phyloP scores from a whole-genome alignment of 2,888 invertebrate species.

The Cylindroiulus punctatus region DNA sequence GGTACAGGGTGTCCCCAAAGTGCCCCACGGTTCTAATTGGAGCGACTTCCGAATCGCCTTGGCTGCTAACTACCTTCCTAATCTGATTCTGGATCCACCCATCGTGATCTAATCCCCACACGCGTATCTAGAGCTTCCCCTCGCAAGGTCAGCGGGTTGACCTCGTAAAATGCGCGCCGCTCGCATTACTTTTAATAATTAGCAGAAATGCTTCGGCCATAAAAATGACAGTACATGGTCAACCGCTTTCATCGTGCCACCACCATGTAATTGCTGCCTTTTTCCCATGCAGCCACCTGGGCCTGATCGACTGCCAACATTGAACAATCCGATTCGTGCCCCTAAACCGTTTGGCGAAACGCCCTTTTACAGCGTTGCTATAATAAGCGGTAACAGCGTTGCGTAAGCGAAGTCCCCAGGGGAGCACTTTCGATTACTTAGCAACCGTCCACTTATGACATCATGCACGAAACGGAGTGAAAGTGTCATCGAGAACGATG shows the following conservation, averaged over 20 bases:
- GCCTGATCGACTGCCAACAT: neutral
- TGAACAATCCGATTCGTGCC: neutral
- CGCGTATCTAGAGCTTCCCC: neutral
- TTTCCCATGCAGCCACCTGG: neutral
- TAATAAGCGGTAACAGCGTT: neutral
- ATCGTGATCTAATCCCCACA: conserved; percentile 28
- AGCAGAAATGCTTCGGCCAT: conserved; percentile 5
- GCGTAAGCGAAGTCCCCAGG: neutral
- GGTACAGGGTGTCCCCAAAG: neutral
- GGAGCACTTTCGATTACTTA: neutral
- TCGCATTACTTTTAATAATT: conserved; percentile 12
- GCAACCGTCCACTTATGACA: neutral
- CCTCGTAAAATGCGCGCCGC: neutral
- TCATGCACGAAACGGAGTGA: neutral
- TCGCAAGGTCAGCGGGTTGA: neutral
- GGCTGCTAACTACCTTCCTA: no score
- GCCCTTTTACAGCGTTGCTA: neutral
- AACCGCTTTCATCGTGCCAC: conserved; percentile 31
- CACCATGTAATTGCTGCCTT: neutral
- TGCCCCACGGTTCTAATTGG: neutral
- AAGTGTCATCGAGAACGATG: no score
- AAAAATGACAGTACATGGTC: conserved; percentile 38
- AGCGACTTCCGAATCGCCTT: no score
- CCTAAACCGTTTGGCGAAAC: neutral
- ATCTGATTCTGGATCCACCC: conserved; percentile 29